Percentiles rank a stretch among this genome's conserved stretches.
These are phyloP conservation scores for Trichogramma dendrolimi DNA, from an alignment of 2,888 invertebrate species.

Conservation along the genomic window DNA sequence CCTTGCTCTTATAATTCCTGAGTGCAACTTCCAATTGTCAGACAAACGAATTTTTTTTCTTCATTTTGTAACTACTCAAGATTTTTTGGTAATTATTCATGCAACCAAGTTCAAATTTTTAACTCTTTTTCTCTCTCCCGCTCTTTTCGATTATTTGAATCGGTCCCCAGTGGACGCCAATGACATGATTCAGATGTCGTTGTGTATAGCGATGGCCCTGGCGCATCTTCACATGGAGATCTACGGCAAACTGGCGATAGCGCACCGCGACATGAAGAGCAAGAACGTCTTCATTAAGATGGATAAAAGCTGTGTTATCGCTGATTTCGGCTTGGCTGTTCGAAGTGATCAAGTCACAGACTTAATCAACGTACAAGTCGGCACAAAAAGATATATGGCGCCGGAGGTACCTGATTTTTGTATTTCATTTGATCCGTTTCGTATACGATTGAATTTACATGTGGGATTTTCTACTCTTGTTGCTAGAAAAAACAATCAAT, in stretches of 20 bases:
- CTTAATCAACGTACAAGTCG: slow-evolving; percentile 92
- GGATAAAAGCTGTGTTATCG: slow-evolving; percentile 92
- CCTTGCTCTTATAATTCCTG: too few relatives aligned
- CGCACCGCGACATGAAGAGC: slow-evolving; percentile 94
- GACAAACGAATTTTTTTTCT: neutral
- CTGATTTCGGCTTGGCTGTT: slow-evolving; percentile 94
- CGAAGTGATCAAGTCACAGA: slow-evolving; percentile 86
- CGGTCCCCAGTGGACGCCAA: slow-evolving; percentile 76
- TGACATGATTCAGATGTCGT: slow-evolving; percentile 84
- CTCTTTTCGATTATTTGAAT: slow-evolving; percentile 91
- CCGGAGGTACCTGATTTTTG: slow-evolving; percentile 68
- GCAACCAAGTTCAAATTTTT: neutral
- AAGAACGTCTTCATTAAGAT: slow-evolving; percentile 96
- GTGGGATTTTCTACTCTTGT: slow-evolving; percentile 46
- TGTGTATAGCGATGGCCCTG: slow-evolving; percentile 88
- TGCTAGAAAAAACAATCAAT: slow-evolving; percentile 89
- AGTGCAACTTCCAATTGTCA: too few relatives aligned
- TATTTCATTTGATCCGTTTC: neutral
- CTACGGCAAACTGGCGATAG: slow-evolving; percentile 97
- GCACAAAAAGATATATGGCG: slow-evolving; percentile 96
- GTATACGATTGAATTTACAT: neutral
- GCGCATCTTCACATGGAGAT: slow-evolving; percentile 98
- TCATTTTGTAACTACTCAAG: neutral
- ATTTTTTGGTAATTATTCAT: neutral
- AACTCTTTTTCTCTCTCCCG: neutral